Base-by-base conservation (phyloP, 2,888 invertebrate species). In the Dexiosoma caninum region DNA sequence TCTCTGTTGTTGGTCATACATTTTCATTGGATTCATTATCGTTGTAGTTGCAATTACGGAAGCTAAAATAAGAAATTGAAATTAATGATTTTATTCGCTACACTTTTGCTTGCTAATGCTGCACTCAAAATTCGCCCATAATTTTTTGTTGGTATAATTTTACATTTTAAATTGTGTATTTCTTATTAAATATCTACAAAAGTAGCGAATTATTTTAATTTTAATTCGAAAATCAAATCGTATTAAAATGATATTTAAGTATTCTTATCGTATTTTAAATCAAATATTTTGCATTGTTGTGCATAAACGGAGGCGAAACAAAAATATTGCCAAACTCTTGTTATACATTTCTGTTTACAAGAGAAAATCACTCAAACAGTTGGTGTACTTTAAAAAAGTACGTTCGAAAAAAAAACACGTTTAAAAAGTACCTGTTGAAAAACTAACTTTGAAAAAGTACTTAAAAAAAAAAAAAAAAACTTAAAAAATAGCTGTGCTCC, bases 11-110 rank as follows among this genome's bases (percentile, higher is more conserved):
- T 51, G 32, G 32, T 64, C 21, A 59, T 49, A 35, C 30, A 66
- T 49, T 75, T 66, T 57, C 46, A 66, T 75, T 66, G 44, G 30
- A 55, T 60, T 27, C 53, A 71, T 71, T 60, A 59, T 42, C 44
- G 14, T 21, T 49, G 8, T 32, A 32, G 42, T 62, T 53, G 55
- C 44, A 66, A 66, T 57, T 30, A 49, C 66, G 74, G 66, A 75
- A 75, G 74, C 55, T 35, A 44, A 14, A 53, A 32, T 14, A 27
- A 67, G 30, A 60, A 40, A 16, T 19, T 14, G 9, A 62, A 30
- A 66, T 55, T 30, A 64, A 74, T 55, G n/a, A 16, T 49, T 57
- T 66, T 51, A 7, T 32, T 21, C 37, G 12, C 62, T 42, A 27
- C 7, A 49, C 4, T 14, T 53, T n/a, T 27, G 27, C n/a, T n/a